Base-by-base conservation (phyloP, 2,888 invertebrate species). In the Ochlodes sylvanus region DNA sequence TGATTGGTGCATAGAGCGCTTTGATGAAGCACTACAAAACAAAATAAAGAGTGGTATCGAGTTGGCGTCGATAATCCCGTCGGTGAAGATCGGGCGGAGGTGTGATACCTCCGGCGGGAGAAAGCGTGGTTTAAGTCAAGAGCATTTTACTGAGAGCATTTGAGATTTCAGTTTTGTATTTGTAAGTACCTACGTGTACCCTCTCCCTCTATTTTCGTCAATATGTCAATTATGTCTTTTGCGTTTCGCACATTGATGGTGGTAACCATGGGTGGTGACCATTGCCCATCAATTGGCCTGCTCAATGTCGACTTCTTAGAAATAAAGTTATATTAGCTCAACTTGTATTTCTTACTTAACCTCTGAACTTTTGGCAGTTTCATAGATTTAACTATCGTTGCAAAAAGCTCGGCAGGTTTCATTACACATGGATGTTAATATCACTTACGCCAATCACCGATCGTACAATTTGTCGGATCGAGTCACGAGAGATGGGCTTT, bases 401-500 rank as follows among this genome's bases (percentile, higher is more conserved):
- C 12, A 50, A 50, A 12, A 47, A 15, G 17, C 14, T 47, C 2
- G 17, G 17, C 7, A 47, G 15, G 15, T 47, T 38, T 38, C 12
- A 38, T 38, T 38, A 12, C 10, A 12, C 38, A 12, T 38, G 17
- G 17, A 47, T 61, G 17, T 61, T 52, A 62, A 54, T 63, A 5
- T 73, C n/a, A 54, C 73, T 75, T 78, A 70, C 1, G 72, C 82
- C 81, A 77, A 64, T 71, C 68, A 0, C 21, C 77, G 75, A 77
- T 78, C 80, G 44, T 80, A 83, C 81, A 83, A 85, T 85, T 82
- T 80, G 76, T 78, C 71, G 65, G 71, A 71, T 70, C 75, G 70
- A 80, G 82, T 83, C 85, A 86, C 84, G 84, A 84, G 76, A 79
- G 83, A 84, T 84, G 85, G 80, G 81, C 85, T 80, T 84, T 83